A percentile compares a stretch with the other conserved stretches of the same genome.
phyloP scores from a whole-genome alignment of 2,888 invertebrate genomes.

The Clanis bilineata region DNA sequence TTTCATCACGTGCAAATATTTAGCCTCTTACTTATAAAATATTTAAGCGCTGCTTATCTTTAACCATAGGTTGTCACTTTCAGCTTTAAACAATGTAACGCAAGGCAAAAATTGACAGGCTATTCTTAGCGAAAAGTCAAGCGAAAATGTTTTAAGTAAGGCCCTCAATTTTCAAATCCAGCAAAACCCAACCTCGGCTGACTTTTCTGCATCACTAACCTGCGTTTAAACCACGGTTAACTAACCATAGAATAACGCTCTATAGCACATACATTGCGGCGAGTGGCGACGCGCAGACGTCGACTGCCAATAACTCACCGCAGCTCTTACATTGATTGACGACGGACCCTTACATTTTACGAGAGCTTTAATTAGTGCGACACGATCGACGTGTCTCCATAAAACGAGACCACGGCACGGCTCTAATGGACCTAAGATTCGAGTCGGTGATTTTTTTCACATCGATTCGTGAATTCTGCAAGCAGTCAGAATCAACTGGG shows the following conservation, averaged over 20 bases:
- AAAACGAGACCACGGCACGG: constrained; percentile 41
- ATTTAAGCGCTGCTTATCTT: too few relatives aligned
- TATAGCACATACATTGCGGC: neutral
- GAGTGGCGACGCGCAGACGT: constrained; percentile 26
- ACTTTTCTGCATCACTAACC: too few relatives aligned
- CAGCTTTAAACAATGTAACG: too few relatives aligned
- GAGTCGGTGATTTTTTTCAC: constrained; percentile 14
- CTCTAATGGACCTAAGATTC: constrained; percentile 27
- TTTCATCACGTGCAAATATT: too few relatives aligned
- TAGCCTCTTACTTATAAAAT: too few relatives aligned
- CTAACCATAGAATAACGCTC: neutral
- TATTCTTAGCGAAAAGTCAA: too few relatives aligned
- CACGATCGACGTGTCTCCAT: constrained; percentile 55
- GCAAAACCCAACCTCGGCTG: too few relatives aligned
- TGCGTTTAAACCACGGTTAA: neutral
- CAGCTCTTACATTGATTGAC: constrained; percentile 70
- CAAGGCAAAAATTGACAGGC: too few relatives aligned
- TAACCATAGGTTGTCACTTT: too few relatives aligned
- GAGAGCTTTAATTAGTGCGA: constrained; percentile 72
- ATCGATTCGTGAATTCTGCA: neutral
- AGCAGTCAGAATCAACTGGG: too few relatives aligned
- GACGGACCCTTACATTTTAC: constrained; percentile 64
- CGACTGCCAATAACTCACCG: constrained; percentile 58
- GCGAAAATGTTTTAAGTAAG: too few relatives aligned
- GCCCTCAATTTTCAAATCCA: too few relatives aligned